Evolutionary conservation across 2,113 vertebrate genomes (phyloP).

Genomic region (Rhea americana): DNA sequence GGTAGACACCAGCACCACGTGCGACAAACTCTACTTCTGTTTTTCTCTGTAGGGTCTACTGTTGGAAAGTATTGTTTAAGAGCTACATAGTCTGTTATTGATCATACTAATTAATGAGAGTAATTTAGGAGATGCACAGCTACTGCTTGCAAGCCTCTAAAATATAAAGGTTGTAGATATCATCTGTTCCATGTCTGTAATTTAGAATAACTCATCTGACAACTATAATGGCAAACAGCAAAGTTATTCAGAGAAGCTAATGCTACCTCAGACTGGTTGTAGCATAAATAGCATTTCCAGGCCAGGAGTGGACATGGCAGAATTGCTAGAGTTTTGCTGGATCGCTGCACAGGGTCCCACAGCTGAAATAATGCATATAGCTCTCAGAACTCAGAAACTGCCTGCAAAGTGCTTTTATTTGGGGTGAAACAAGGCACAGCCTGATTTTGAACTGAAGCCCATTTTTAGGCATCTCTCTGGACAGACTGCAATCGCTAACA

Average conservation of each 20-base stretch:
- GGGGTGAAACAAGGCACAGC: not conserved
- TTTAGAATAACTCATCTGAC: not conserved
- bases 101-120: not conserved
- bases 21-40: not conserved
- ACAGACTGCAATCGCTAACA: too few relatives aligned
- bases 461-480: too few relatives aligned
- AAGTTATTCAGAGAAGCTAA: not conserved
- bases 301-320: not conserved
- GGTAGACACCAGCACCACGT: not conserved
- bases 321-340: rapidly evolving
- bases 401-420: not conserved
- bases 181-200: not conserved
- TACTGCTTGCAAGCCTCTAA: not conserved
- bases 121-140: not conserved
- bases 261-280: not conserved
- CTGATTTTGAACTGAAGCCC: too few relatives aligned
- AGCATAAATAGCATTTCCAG: not conserved
- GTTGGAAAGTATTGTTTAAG: not conserved
- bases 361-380: rapidly evolving
- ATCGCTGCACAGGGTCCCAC: not conserved
- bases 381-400: not conserved
- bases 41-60: not conserved
- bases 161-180: not conserved
- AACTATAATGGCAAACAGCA: not conserved
- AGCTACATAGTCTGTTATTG: not conserved